These are phyloP conservation scores for Halcyon badia DNA, from an alignment of 2,797 vertebrate genomes.

Conservation along the genomic window DNA sequence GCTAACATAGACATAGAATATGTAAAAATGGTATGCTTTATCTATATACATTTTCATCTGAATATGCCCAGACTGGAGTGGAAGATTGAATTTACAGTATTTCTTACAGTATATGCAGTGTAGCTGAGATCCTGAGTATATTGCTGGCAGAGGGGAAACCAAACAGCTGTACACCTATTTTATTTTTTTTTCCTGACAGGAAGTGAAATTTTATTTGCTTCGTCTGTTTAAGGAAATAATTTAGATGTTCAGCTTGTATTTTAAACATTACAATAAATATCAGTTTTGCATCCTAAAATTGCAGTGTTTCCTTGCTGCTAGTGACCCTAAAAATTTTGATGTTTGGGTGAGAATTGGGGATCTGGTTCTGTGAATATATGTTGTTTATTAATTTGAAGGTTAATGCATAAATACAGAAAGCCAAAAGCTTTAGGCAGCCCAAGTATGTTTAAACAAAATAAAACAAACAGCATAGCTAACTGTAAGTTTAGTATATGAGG, in stretches of 20 bases:
- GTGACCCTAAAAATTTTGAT: background rate
- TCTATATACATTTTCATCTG: background rate
- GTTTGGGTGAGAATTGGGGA: background rate
- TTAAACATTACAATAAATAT: background rate
- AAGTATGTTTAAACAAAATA: background rate
- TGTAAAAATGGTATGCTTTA: background rate
- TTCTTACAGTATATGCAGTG: background rate
- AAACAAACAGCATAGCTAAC: background rate
- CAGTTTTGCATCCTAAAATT: background rate
- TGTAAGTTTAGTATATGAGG: background rate
- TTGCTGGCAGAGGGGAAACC: background rate
- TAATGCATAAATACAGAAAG: background rate
- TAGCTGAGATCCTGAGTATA: background rate
- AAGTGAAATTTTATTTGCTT: background rate
- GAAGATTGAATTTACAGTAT: background rate
- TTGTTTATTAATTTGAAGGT: slow-evolving; percentile 20
- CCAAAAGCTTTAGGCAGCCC: background rate
- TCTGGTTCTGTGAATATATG: background rate
- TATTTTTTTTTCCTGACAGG: background rate
- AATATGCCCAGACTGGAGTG: background rate
- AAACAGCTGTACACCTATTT: background rate
- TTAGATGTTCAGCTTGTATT: background rate
- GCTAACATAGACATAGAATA: background rate
- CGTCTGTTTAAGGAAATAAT: background rate
- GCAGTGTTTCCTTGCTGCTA: background rate